Evolutionary conservation across 2,797 vertebrate genomes (phyloP), one percentile per base, ranked within the genome.

Genomic region (Amphiprion clarkii): DNA sequence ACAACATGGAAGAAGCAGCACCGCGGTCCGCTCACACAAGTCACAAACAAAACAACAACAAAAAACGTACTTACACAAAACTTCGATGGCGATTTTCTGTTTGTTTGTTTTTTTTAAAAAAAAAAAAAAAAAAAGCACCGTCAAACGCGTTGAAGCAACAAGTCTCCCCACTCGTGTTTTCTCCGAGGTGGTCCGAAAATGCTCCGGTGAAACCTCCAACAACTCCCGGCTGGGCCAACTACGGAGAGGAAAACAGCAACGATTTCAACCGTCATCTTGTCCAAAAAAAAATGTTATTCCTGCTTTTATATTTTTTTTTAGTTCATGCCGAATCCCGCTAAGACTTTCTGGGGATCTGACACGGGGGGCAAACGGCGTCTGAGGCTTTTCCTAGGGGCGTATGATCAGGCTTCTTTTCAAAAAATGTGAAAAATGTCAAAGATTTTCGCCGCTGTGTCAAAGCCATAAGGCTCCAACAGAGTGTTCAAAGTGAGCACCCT

Each of bases 121-220:
- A n/a, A n/a, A 36, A 36, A 36, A 36, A 36, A 10, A 25, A 52
- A 72, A 54, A 79, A 74, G 74, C 78, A 49, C 84, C 83, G 79
- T 93, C 82, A 83, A 76, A 92, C 93, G 89, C 84, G 94, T 86
- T 87, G 96, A 93, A 95, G 96, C 96, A 97, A 96, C 96, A 97
- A 96, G 96, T 97, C 96, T 95, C 95, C 91, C 94, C 92, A 89
- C 95, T 88, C 93, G 95, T 96, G 96, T 93, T 95, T 96, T 94
- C 95, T 79, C 71, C 87, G 96, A 95, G 93, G 94, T 96, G 96
- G 96, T 96, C 95, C 90, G 94, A 94, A 96, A 97, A 96, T 92
- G 95, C 95, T 96, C 95, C 96, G 93, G 94, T 93, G 95, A 94
- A 95, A 96, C 91, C 95, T 94, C 96, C 96, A 96, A 95, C 96